Evolutionary conservation across 2,888 invertebrate genomes (phyloP), one percentile per base, ranked within the genome.

Genomic region (Oxycera nigricornis): DNA sequence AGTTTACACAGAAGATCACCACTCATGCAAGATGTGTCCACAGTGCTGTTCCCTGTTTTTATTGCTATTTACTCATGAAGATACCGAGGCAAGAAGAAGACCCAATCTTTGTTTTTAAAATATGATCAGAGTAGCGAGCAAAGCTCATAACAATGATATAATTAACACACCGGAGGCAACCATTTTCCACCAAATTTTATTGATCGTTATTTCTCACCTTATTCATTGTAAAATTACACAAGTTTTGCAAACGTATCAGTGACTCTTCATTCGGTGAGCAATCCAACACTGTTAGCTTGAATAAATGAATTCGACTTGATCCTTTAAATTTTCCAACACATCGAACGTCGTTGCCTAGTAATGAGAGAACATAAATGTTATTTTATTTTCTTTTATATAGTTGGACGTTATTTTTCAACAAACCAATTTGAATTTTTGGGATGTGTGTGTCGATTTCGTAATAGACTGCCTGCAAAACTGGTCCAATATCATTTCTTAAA

Each of bases 401-500:
- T n/a, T n/a, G n/a, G n/a, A n/a, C n/a, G n/a, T n/a, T n/a, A n/a
- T n/a, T 31, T 14, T 30, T 41, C 55, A 26, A 50, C 74, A 75
- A 73, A 79, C 79, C 76, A n/a, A 7, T 22, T 24, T 26, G 9
- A 35, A 79, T 52, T 9, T 17, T 39, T 2, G 31, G 17, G 0
- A 82, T 55, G 31, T 79, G 77, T 1, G 76, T 78, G 2, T 82
- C 78, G 24, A 83, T 83, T 75, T 85, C 84, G 67, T 81, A 82
- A 70, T 79, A 84, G 39, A 83, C 78, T 4, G 81, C 81, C 75
- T 83, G 83, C 0, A 85, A 61, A 7, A 84, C 80, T 0, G 84
- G 84, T 0, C 84, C 84, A 20, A 78, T 77, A 31, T 78, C 76
- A 61, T 78, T 81, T 2, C 83, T 80, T 28, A 84, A 61, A 1